Conservation (phyloP, 2,888 invertebrate species). For the Esperia sulphurella region DNA sequence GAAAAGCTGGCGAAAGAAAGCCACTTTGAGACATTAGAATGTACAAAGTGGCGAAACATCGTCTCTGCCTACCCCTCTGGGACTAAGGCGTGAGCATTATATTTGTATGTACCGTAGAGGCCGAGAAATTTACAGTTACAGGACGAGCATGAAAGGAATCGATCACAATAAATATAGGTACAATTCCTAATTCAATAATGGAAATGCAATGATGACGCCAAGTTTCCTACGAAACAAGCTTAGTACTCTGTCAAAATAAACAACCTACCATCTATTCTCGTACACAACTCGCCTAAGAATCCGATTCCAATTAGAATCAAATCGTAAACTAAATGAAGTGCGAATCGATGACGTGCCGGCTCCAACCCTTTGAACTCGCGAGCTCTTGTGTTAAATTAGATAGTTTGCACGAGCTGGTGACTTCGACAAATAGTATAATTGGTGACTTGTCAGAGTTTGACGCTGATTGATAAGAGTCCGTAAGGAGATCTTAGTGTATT, state of each 20-base stretch:
- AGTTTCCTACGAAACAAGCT: too few species aligned
- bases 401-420: constrained; percentile 2
- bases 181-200: too few species aligned
- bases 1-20: too few species aligned
- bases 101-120: too few species aligned
- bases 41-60: too few species aligned
- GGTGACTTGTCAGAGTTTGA: constrained; percentile 6
- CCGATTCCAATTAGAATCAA: constrained; percentile 60
- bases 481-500: background rate
- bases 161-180: too few species aligned
- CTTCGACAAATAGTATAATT: constrained; percentile 1
- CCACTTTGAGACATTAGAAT: too few species aligned
- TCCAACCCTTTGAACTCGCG: constrained; percentile 23
- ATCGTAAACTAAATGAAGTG: constrained; percentile 56
- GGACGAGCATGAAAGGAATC: too few species aligned
- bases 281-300: constrained; percentile 32
- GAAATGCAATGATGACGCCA: too few species aligned
- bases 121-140: too few species aligned
- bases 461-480: constrained; percentile 6
- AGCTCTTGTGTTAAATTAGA: constrained; percentile 35
- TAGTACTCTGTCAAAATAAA: background rate
- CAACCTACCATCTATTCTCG: constrained; percentile 24
- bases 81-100: too few species aligned
- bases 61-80: too few species aligned
- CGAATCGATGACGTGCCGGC: constrained; percentile 44